These are phyloP conservation scores for Colistium nudipinnis DNA, from an alignment of 2,113 vertebrate genomes.

Conservation along the genomic window DNA sequence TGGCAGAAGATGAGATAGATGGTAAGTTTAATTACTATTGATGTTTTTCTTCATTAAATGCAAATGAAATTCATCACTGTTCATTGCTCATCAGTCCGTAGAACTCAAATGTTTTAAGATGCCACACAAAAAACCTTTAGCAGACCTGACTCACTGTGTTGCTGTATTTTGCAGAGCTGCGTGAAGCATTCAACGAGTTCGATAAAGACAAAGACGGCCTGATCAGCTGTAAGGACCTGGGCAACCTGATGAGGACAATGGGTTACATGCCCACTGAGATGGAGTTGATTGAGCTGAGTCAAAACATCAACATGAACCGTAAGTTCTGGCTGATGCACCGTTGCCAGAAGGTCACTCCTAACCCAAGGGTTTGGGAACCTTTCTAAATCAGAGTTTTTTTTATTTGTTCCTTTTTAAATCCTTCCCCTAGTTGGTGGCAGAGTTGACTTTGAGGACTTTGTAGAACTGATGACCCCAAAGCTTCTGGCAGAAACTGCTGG, in stretches of 20 bases:
- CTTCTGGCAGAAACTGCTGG: constrained; percentile 88
- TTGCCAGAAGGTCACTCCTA: too few relatives aligned
- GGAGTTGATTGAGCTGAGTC: constrained; percentile 95
- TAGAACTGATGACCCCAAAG: constrained; percentile 89
- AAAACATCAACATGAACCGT: constrained; percentile 99
- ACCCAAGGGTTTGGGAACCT: background rate
- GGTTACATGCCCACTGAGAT: constrained; percentile 99
- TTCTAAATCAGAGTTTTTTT: background rate
- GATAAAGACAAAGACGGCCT: constrained; percentile 98
- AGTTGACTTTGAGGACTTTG: constrained; percentile 90
- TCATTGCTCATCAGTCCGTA: background rate
- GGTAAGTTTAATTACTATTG: constrained; percentile 59
- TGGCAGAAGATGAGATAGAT: constrained; percentile 84
- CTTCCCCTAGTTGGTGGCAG: constrained; percentile 83
- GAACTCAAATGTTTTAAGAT: background rate
- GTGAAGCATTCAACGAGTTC: constrained; percentile 95
- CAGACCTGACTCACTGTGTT: background rate
- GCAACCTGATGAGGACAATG: constrained; percentile 98
- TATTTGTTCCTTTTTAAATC: background rate
- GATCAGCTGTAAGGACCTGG: constrained; percentile 96
- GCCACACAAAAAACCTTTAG: background rate
- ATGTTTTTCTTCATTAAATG: background rate
- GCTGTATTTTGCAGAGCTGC: constrained; percentile 82
- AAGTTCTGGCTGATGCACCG: constrained; percentile 65
- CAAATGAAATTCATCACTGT: background rate